These are phyloP conservation scores for Chloroceryle amazona DNA, from an alignment of 2,797 vertebrate genomes.

Conservation along the genomic window DNA sequence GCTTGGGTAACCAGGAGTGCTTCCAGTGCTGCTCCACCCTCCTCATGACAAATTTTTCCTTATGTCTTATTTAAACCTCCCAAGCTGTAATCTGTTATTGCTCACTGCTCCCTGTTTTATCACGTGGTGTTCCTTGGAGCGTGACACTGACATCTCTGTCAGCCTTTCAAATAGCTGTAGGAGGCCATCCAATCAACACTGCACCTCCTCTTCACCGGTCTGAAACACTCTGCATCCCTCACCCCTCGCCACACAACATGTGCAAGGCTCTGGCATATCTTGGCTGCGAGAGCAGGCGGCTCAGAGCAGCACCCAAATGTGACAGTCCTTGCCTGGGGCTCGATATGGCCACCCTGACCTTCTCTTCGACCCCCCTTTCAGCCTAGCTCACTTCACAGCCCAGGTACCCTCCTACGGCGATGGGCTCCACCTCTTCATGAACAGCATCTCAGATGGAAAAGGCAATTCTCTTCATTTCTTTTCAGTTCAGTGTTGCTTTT, in stretches of 20 bases:
- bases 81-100: conserved; percentile 9
- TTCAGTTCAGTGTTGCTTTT: background rate
- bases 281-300: background rate
- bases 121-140: background rate
- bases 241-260: accelerated
- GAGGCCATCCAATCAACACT: background rate
- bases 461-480: background rate
- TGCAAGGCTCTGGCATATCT: background rate
- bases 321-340: background rate
- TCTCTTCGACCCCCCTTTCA: background rate
- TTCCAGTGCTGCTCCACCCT: conserved; percentile 64
- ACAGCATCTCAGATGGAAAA: background rate
- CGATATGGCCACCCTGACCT: background rate
- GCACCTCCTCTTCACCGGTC: background rate
- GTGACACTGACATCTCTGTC: background rate
- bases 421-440: background rate
- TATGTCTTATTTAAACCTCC: conserved; percentile 15
- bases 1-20: conserved; percentile 29
- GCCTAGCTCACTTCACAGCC: background rate
- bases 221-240: background rate
- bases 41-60: background rate
- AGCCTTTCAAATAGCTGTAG: background rate
- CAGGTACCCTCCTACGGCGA: background rate
- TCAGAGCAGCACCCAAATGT: background rate
- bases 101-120: background rate